These are phyloP conservation scores for Semnopithecus entellus DNA, from an alignment of 2,113 vertebrate species.

Conservation along the genomic window DNA sequence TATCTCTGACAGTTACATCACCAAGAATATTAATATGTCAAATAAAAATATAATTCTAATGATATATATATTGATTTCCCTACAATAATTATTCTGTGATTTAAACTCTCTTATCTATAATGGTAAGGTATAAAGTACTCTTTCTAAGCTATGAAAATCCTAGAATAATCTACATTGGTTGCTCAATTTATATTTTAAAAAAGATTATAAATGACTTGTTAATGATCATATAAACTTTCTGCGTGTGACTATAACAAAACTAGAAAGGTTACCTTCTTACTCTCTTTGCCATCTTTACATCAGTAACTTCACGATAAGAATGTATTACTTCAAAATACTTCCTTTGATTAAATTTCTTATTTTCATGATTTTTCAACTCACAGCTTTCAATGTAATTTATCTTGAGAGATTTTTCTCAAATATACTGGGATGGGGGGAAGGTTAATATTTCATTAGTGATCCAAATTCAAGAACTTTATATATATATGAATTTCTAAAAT, in stretches of 20 bases:
- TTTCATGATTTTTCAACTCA: conserved; percentile 50
- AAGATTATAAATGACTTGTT: conserved; percentile 33
- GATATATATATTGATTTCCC: neutral
- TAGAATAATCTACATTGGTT: conserved; percentile 54
- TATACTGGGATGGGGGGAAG: neutral
- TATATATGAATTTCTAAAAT: conserved; percentile 37
- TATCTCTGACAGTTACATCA: conserved; percentile 35
- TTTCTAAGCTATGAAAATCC: neutral
- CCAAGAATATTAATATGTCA: conserved; percentile 43
- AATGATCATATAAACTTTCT: conserved; percentile 59
- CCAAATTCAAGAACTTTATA: conserved; percentile 50
- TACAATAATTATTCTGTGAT: conserved; percentile 38
- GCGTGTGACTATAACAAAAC: neutral
- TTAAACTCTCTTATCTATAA: conserved; percentile 43
- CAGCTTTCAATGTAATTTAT: conserved; percentile 48
- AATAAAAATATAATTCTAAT: conserved; percentile 53
- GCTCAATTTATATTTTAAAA: neutral
- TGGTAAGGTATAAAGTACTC: neutral
- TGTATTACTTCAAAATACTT: conserved; percentile 35
- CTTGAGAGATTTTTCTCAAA: conserved; percentile 52
- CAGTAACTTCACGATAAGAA: conserved; percentile 43
- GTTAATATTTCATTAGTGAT: conserved; percentile 32
- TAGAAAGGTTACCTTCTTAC: conserved; percentile 23
- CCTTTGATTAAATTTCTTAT: conserved; percentile 33
- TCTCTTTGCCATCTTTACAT: neutral